Evolutionary conservation across 2,113 vertebrate genomes (phyloP).

Genomic region (Panurus biarmicus): DNA sequence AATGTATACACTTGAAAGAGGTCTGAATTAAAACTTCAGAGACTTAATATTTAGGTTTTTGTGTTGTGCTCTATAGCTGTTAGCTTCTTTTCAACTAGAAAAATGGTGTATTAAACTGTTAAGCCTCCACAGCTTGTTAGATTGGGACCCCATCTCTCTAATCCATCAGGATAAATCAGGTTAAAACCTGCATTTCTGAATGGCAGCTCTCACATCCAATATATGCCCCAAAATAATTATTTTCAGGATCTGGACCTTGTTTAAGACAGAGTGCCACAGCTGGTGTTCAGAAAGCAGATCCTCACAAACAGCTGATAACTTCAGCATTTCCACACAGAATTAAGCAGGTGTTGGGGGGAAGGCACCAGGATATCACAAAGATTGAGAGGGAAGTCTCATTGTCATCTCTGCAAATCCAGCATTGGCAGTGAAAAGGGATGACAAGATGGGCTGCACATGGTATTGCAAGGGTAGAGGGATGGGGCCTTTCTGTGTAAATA

Average conservation of each 20-base stretch:
- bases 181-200: background rate
- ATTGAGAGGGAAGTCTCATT: background rate
- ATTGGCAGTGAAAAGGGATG: background rate
- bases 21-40: background rate
- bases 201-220: background rate
- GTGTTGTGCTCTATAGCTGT: background rate
- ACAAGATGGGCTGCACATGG: background rate
- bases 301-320: background rate
- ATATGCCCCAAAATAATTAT: background rate
- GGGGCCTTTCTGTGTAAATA: background rate
- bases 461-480: background rate
- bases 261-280: background rate
- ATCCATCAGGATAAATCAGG: background rate
- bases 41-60: background rate
- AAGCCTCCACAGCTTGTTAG: background rate
- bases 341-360: fast-evolving
- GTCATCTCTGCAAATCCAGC: background rate
- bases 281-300: background rate
- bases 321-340: background rate
- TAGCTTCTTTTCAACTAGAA: background rate
- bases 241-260: background rate
- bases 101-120: background rate
- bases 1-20: background rate
- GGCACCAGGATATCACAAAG: background rate
- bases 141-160: background rate